phyloP scores from a whole-genome alignment of 1,140 invertebrate genomes.

The Bombus confusus region DNA sequence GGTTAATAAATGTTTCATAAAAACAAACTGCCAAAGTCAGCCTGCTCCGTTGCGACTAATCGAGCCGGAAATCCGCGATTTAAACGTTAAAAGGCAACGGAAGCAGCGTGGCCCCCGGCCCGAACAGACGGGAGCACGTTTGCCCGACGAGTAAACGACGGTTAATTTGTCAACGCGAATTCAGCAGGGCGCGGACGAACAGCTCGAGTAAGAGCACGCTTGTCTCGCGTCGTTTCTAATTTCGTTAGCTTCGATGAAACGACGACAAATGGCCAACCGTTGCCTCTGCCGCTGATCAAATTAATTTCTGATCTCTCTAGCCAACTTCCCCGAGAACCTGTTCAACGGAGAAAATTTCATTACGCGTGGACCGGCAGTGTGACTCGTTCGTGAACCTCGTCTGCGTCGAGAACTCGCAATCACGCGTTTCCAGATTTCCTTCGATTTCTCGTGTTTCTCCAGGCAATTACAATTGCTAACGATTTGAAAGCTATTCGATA shows the following conservation, averaged over 20 bases:
- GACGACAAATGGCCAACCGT: slow-evolving; percentile 16
- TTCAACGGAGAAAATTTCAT: background rate
- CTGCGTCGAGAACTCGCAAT: no score
- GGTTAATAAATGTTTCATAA: slow-evolving; percentile 12
- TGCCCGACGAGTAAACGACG: no score
- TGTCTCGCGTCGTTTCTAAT: slow-evolving; percentile 5
- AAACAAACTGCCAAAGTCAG: background rate
- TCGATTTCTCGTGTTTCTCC: no score
- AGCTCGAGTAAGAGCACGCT: background rate
- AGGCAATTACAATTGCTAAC: no score
- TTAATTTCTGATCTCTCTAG: background rate
- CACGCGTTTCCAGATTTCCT: no score
- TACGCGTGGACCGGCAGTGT: background rate
- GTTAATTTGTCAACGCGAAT: background rate
- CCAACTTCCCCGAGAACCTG: background rate
- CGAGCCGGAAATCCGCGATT: background rate
- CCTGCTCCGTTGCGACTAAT: background rate
- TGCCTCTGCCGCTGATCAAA: background rate
- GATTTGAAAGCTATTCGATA: no score
- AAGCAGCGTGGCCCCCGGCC: no score
- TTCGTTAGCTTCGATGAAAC: slow-evolving; percentile 7
- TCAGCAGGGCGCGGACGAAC: background rate
- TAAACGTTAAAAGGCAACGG: no score
- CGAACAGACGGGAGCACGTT: background rate
- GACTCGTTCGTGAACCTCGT: background rate